These are phyloP conservation scores for Bathynomus jamesi DNA, from an alignment of 1,140 invertebrate species.

Conservation along the genomic window DNA sequence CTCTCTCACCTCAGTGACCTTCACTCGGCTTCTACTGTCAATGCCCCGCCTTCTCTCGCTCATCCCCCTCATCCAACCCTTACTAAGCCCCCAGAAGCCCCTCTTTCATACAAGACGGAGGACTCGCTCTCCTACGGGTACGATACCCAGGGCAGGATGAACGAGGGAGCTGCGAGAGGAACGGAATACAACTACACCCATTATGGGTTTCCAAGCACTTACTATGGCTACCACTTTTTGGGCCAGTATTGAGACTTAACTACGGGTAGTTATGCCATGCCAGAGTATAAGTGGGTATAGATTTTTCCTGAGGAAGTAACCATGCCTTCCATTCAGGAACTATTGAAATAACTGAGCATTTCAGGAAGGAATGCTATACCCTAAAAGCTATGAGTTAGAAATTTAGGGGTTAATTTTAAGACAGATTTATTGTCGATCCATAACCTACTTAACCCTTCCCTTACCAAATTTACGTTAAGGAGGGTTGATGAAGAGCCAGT, in stretches of 20 bases:
- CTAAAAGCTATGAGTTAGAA: not conserved
- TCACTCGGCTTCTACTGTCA: slow-evolving; percentile 15
- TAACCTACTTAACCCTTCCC: too few species aligned
- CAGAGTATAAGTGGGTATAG: not conserved
- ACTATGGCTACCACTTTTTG: slow-evolving; percentile 36
- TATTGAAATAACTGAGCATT: not conserved
- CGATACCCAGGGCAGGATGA: slow-evolving; percentile 21
- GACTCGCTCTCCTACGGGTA: slow-evolving; percentile 22
- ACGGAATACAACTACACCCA: slow-evolving; percentile 30
- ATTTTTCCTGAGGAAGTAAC: too few species aligned
- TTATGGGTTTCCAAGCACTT: slow-evolving; percentile 31
- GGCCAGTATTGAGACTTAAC: slow-evolving; percentile 33
- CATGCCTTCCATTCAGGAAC: not conserved
- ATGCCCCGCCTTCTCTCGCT: slow-evolving; percentile 17
- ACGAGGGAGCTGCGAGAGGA: slow-evolving; percentile 9
- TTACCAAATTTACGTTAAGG: too few species aligned
- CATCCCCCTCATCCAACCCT: slow-evolving; percentile 21
- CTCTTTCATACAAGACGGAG: slow-evolving; percentile 29
- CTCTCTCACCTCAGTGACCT: slow-evolving; percentile 8
- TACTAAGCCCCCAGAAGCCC: slow-evolving; percentile 20
- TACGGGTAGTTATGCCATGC: too few species aligned
- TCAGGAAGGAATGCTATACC: not conserved
- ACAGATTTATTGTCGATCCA: not conserved
- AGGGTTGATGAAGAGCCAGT: too few species aligned
- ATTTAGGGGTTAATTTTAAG: not conserved